A percentile compares a stretch with the other conserved stretches of the same genome.
These are phyloP conservation scores for Leptopterna dolabrata DNA, from an alignment of 2,888 invertebrate species.

Conservation along the genomic window DNA sequence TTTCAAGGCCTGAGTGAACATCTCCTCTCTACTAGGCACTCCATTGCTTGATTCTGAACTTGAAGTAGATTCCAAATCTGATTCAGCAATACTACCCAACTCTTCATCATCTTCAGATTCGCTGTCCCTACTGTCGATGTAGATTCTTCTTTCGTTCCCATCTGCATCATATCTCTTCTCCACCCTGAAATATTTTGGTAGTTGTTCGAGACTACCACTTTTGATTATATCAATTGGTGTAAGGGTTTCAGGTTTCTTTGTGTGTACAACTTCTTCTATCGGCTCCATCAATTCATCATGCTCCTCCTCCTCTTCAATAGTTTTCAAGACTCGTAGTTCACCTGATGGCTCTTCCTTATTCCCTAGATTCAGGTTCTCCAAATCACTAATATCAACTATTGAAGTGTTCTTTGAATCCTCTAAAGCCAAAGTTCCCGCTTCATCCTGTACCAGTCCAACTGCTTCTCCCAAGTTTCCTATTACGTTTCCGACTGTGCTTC, in stretches of 20 bases:
- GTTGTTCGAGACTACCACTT: background rate
- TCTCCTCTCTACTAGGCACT: background rate
- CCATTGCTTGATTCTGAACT: background rate
- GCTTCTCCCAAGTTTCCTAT: background rate
- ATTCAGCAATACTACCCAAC: background rate
- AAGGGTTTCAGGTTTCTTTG: background rate
- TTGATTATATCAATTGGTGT: background rate
- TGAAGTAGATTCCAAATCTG: background rate
- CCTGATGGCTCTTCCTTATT: too few species aligned
- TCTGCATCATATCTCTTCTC: constrained; percentile 14
- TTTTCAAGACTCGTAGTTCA: too few species aligned
- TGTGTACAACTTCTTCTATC: too few species aligned
- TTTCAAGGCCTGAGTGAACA: background rate
- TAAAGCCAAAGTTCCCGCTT: background rate
- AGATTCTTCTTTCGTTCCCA: background rate
- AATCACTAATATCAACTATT: too few species aligned
- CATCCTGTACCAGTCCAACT: background rate
- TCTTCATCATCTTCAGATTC: background rate
- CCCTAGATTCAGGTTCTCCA: too few species aligned
- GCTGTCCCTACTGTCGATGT: background rate
- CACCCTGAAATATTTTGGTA: constrained; percentile 8
- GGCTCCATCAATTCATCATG: too few species aligned
- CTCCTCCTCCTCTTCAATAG: too few species aligned
- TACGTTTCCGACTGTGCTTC: background rate
- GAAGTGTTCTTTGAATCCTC: too few species aligned